Evolutionary conservation across 2,797 vertebrate species (phyloP), one percentile per base, ranked within the genome.

Genomic region (Chromobotia macracanthus): DNA sequence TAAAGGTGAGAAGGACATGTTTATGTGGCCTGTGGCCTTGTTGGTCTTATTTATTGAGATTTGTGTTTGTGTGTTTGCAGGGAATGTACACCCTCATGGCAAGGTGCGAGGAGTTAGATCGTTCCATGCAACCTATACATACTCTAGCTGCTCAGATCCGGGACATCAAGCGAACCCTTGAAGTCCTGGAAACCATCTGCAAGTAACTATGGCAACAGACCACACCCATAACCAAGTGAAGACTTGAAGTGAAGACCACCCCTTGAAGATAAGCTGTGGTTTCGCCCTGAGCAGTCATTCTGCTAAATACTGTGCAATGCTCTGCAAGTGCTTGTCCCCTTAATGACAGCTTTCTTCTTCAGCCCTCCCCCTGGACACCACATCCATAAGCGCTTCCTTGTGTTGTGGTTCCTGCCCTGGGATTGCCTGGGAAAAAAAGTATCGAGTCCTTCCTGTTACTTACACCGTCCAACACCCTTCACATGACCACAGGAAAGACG

Each of bases 61-160:
- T 51, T 18, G 28, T 63, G 23, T 7, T 5, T 53, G 48, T 44
- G 15, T 77, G 38, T 55, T 48, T 75, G 5, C 61, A 95, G 94
- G 97, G 96, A 85, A 97, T 99, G 97, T 99, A 99, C 90, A 97
- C 97, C 0, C 91, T 99, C 86, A 97, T 99, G 93, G 97, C 97
- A 9, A 95, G 97, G 78, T 99, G 97, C 72, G 97, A 99, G 91
- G 97, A 99, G 90, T 85, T 99, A 90, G 97, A 99, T 87, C 92
- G 95, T 35, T 96, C 96, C 87, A 95, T 99, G 95, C 96, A 96
- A 90, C 97, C 97, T 48, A 96, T 99, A 78, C 96, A 97, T 84
- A 89, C 91, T 0, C 90, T 99, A 87, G 95, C 97, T 15, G 92
- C 95, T 77, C 96, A 98, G 86, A 95, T 99, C 83, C 94, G 95